A percentile compares a stretch with the other conserved stretches of the same genome.
phyloP scores from a whole-genome alignment of 2,797 vertebrate genomes.

The Todus mexicanus region DNA sequence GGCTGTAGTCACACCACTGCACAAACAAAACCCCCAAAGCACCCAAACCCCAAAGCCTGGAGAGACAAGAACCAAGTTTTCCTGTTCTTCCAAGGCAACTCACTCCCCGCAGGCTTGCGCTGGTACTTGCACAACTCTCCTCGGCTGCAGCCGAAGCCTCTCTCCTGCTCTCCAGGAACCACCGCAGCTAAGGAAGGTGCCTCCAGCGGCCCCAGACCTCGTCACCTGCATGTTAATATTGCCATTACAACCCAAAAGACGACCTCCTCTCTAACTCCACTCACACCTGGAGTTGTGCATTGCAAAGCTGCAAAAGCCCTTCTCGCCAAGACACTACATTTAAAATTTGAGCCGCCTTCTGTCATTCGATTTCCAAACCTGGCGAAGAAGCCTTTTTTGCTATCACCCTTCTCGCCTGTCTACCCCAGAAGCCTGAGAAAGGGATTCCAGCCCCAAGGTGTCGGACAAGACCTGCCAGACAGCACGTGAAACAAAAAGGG shows the following conservation, averaged over 20 bases:
- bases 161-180: background rate
- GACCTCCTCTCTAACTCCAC: background rate
- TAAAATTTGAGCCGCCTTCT: too few relatives aligned
- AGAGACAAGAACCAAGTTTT: background rate
- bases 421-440: too few relatives aligned
- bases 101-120: fast-evolving
- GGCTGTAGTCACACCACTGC: background rate
- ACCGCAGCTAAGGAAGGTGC: background rate
- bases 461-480: background rate
- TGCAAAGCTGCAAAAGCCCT: background rate
- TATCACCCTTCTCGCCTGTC: background rate
- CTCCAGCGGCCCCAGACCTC: fast-evolving
- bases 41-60: background rate
- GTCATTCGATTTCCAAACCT: too few relatives aligned
- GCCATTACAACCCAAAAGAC: background rate
- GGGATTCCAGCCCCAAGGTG: background rate
- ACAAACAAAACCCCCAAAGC: background rate
- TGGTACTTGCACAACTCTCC: fast-evolving
- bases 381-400: too few relatives aligned
- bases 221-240: fast-evolving
- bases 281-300: fast-evolving
- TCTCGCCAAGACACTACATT: too few relatives aligned
- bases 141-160: background rate
- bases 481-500: background rate
- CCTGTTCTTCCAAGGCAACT: too few relatives aligned